phyloP scores from a whole-genome alignment of 2,797 vertebrate genomes.

The Gila robusta region DNA sequence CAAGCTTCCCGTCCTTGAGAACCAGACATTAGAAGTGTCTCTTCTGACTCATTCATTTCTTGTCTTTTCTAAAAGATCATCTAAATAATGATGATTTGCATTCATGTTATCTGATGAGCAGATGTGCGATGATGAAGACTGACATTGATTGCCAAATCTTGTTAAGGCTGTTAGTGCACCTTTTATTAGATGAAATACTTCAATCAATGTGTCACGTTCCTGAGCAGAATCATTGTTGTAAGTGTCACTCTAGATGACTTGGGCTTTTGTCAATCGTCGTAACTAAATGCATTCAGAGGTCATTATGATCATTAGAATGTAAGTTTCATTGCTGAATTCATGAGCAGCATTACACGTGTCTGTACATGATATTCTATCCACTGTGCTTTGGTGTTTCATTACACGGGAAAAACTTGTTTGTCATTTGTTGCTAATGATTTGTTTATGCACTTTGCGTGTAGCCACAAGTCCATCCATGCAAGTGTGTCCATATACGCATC shows the following conservation, averaged over 20 bases:
- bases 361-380: neutral
- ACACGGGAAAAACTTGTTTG: slow-evolving; percentile 1
- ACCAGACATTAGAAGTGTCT: slow-evolving; percentile 34
- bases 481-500: neutral
- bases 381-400: slow-evolving; percentile 6
- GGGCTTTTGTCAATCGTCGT: neutral
- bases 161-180: slow-evolving; percentile 21
- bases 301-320: neutral
- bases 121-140: slow-evolving; percentile 21
- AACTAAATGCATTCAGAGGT: slow-evolving; percentile 9
- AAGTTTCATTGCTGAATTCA: slow-evolving; percentile 5
- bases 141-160: slow-evolving; percentile 30
- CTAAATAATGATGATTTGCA: slow-evolving; percentile 31
- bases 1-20: slow-evolving; percentile 23
- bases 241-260: neutral
- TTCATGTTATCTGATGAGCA: slow-evolving; percentile 41
- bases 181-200: slow-evolving; percentile 29
- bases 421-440: slow-evolving; percentile 26
- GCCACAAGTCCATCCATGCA: neutral
- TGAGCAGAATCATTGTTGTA: neutral
- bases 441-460: slow-evolving; percentile 14
- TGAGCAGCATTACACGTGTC: neutral
- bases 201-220: neutral
- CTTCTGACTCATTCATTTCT: slow-evolving; percentile 38
- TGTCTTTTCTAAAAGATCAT: slow-evolving; percentile 23